A percentile compares a stretch with the other conserved stretches of the same genome.
phyloP scores from a whole-genome alignment of 2,888 invertebrate species.

The Shargacucullia verbasci region DNA sequence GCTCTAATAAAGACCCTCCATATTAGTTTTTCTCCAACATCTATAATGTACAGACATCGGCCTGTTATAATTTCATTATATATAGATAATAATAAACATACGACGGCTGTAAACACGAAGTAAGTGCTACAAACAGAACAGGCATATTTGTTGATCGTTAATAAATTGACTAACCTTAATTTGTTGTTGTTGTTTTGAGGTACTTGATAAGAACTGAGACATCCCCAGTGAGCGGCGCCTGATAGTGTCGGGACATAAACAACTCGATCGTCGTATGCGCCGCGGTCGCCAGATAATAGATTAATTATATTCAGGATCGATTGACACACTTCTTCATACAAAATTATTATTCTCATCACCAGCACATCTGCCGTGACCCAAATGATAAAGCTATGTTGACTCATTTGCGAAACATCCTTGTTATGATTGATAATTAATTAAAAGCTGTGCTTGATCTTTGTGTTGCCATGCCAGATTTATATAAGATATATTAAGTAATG shows the following conservation, averaged over 20 bases:
- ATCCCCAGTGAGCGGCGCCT: constrained; percentile 63
- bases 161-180: constrained; percentile 73
- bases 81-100: constrained; percentile 10
- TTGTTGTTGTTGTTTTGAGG: constrained; percentile 69
- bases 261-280: constrained; percentile 48
- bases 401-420: constrained; percentile 63
- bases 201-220: constrained; percentile 64
- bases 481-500: no score
- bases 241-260: constrained; percentile 60
- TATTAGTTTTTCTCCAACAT: no score
- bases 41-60: no score
- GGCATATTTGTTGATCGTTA: constrained; percentile 61
- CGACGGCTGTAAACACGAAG: constrained; percentile 7
- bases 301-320: constrained; percentile 55
- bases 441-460: background rate
- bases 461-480: no score
- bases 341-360: constrained; percentile 53
- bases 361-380: constrained; percentile 58
- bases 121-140: constrained; percentile 34
- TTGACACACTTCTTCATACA: constrained; percentile 61
- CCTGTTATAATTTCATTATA: no score
- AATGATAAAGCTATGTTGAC: constrained; percentile 50
- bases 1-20: no score
- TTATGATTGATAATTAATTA: constrained; percentile 7
- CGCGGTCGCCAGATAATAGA: constrained; percentile 34